Evolutionary conservation across 2,888 invertebrate species (phyloP), one percentile per base, ranked within the genome.

Genomic region (Drosophila heteroneura): DNA sequence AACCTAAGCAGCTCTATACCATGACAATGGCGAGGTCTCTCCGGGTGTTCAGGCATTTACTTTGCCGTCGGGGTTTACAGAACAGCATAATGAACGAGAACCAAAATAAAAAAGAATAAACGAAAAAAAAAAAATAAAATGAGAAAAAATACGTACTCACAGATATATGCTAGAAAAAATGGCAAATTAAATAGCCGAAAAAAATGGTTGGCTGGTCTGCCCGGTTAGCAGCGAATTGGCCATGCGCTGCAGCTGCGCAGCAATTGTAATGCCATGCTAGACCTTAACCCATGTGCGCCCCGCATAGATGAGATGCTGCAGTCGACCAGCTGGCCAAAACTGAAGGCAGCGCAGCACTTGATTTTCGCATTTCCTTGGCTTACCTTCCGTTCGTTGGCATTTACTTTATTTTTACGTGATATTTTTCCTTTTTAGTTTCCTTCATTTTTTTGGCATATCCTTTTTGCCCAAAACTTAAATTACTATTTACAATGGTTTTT

Each of bases 21-120:
- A 89, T 87, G 88, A 85, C 90, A 90, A 89, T 88, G 74, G 88
- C 70, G 79, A 76, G 88, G 81, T 76, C 82, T 81, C 81, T 64
- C 79, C 69, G 82, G 77, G 66, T 79, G 66, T 74, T 87, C 82
- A 75, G 84, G 86, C 88, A 89, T 88, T 90, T 87, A 85, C 89
- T 92, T 91, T 92, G 91, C 91, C 91, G 91, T 84, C 92, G 91
- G 91, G 90, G 88, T 80, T 82, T 81, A 74, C 80, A 79, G 90
- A 81, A 89, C 57, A 82, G 79, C 82, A 85, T 90, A 86, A 88
- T 90, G 91, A 88, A 89, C 87, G 76, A 81, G 86, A 82, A 82
- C 26, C 76, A 69, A 72, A 71, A 71, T 71, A 83, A 76, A 60
- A 70, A 59, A 73, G 32, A 56, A 69, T 54, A 70, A 35, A 57